These are phyloP conservation scores for Caenorhabditis macrosperma DNA, from an alignment of 2,888 invertebrate species.

Conservation along the genomic window DNA sequence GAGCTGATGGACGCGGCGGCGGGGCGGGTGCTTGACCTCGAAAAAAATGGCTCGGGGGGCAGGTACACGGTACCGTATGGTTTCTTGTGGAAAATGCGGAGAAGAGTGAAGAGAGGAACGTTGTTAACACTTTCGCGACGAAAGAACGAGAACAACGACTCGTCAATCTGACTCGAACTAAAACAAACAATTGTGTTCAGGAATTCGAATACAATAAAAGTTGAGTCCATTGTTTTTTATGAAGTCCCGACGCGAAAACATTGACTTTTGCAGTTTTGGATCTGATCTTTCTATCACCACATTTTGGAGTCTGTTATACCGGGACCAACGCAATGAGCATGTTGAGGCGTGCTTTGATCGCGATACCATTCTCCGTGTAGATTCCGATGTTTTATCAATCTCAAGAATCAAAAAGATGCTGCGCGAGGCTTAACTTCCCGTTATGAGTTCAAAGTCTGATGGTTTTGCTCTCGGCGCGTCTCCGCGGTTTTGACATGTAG, in stretches of 20 bases:
- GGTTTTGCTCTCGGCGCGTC: not conserved
- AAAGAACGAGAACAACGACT: too few species aligned
- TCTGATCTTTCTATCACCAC: not conserved
- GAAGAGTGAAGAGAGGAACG: conserved; percentile 2
- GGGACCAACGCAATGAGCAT: too few species aligned
- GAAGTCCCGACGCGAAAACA: not conserved
- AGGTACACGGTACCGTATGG: conserved; percentile 50
- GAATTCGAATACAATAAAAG: not conserved
- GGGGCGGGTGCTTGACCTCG: conserved; percentile 51
- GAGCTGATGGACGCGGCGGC: conserved; percentile 36
- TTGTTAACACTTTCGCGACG: conserved; percentile 55
- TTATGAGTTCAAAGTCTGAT: conserved; percentile 47
- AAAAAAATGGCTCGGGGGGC: conserved; percentile 47
- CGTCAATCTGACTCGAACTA: conserved; percentile 25
- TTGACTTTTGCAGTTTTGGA: not conserved
- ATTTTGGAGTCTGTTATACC: too few species aligned
- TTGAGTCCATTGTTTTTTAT: not conserved
- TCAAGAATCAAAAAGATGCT: not conserved
- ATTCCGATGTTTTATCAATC: not conserved
- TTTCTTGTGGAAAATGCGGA: conserved; percentile 12
- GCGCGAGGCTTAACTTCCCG: not conserved
- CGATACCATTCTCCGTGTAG: too few species aligned
- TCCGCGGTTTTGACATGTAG: conserved; percentile 50
- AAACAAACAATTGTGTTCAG: not conserved
- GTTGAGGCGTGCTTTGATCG: too few species aligned